phyloP scores from a whole-genome alignment of 92 coral and sea anemone species.

The Epizoanthus illoricatus region DNA sequence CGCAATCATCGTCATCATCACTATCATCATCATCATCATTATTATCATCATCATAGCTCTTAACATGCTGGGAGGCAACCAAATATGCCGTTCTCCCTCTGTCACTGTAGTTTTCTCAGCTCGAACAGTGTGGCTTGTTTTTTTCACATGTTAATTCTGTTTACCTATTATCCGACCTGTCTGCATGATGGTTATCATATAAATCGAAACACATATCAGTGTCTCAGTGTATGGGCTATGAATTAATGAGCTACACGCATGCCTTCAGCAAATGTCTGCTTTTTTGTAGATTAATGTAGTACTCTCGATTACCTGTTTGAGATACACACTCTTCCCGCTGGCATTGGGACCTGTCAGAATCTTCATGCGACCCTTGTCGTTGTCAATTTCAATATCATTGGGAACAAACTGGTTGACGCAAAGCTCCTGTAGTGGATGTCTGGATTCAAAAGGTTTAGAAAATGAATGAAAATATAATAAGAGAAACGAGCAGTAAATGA shows the following conservation, averaged over 20 bases:
- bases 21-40: background rate
- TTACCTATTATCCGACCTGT: no score
- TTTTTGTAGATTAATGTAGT: background rate
- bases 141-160: no score
- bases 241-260: no score
- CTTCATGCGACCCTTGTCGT: conserved; percentile 76
- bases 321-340: conserved; percentile 98
- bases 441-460: conserved; percentile 12
- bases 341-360: conserved; percentile 99
- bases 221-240: no score
- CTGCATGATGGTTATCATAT: no score
- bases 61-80: background rate
- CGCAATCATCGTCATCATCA: background rate
- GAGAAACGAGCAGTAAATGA: background rate
- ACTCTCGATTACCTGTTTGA: conserved; percentile 74
- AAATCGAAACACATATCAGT: no score
- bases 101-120: background rate
- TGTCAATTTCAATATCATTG: conserved; percentile 72
- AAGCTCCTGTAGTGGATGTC: conserved; percentile 98
- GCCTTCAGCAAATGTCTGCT: background rate
- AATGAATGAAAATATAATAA: background rate
- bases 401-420: conserved; percentile 97
- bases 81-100: background rate
- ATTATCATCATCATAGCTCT: background rate
- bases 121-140: no score